Evolutionary conservation across 23 tunicate genomes (phyloP).

Genomic region (Styela clava): DNA sequence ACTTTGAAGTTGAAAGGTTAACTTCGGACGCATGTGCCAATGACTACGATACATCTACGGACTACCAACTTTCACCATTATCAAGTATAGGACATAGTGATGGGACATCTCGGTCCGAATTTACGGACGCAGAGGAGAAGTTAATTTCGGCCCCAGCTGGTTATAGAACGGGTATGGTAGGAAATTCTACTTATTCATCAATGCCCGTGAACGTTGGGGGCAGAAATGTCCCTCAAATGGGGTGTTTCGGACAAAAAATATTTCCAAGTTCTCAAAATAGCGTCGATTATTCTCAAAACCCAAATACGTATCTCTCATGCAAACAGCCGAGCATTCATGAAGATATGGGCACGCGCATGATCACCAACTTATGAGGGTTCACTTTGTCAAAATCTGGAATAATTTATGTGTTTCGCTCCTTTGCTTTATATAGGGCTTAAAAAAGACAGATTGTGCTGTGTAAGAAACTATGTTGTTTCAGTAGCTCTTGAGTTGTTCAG

Average conservation of each 20-base stretch:
- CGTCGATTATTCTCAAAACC: background rate
- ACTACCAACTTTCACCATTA: background rate
- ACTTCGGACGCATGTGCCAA: background rate
- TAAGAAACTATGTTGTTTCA: no score
- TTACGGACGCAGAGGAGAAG: background rate
- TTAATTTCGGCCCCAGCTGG: background rate
- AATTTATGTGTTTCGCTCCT: no score
- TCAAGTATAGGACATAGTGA: background rate
- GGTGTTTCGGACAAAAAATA: background rate
- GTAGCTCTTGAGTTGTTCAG: no score
- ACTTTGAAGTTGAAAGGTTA: slow-evolving; percentile 13
- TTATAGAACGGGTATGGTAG: background rate
- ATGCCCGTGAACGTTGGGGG: background rate
- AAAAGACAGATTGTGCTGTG: no score
- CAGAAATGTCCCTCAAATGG: background rate
- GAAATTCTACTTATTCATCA: background rate
- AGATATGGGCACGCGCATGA: background rate
- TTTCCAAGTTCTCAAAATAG: background rate
- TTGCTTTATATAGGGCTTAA: no score
- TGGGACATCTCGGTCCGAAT: background rate
- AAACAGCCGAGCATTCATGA: background rate
- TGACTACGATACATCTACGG: background rate
- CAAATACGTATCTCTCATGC: background rate
- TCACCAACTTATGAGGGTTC: background rate
- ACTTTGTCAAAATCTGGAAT: no score